A percentile compares a stretch with the other conserved stretches of the same genome.
These are phyloP conservation scores for Plumapathes pennacea DNA, from an alignment of 92 coral and sea anemone genomes.

Conservation along the genomic window DNA sequence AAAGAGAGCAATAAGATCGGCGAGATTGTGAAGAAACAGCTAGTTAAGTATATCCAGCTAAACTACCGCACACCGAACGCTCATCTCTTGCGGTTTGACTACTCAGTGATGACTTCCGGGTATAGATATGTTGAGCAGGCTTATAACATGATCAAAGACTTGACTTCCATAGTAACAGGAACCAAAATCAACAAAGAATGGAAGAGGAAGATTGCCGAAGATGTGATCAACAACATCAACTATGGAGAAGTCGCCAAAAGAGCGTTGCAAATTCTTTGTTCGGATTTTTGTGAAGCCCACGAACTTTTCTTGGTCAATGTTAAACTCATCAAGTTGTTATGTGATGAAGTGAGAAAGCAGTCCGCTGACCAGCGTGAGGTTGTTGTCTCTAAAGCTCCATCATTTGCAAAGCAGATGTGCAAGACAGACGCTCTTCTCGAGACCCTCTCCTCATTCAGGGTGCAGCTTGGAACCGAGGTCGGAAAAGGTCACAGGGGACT, in stretches of 20 bases:
- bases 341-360: slow-evolving; percentile 20
- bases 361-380: slow-evolving; percentile 22
- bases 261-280: slow-evolving; percentile 18
- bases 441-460: slow-evolving; percentile 21
- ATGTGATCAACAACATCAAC: slow-evolving; percentile 48
- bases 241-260: slow-evolving; percentile 25
- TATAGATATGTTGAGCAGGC: slow-evolving; percentile 37
- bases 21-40: slow-evolving; percentile 30
- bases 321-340: slow-evolving; percentile 19
- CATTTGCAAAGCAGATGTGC: slow-evolving; percentile 53
- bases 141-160: slow-evolving; percentile 23
- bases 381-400: slow-evolving; percentile 19
- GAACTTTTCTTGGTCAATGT: slow-evolving; percentile 19
- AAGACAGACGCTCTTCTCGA: slow-evolving; percentile 28
- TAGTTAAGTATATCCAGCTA: slow-evolving; percentile 8
- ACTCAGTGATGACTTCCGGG: slow-evolving; percentile 45
- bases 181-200: slow-evolving; percentile 46
- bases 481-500: slow-evolving; percentile 36
- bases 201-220: slow-evolving; percentile 51
- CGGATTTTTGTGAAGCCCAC: slow-evolving; percentile 37
- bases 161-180: slow-evolving; percentile 39
- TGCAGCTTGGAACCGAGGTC: slow-evolving; percentile 3
- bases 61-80: slow-evolving; percentile 11
- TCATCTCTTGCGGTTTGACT: no score
- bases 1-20: slow-evolving; percentile 35